phyloP scores from a whole-genome alignment of 2,888 invertebrate genomes.

The Helobdella robusta region DNA sequence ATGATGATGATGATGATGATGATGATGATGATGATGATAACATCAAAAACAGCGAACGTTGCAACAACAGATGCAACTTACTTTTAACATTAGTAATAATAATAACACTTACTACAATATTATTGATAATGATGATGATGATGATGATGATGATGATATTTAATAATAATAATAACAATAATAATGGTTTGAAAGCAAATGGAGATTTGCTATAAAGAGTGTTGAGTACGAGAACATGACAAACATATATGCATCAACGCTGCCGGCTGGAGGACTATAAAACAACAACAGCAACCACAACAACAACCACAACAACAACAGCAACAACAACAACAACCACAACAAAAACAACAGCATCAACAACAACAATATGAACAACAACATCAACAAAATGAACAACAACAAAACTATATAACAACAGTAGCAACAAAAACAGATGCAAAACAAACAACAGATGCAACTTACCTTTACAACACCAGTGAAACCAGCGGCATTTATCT shows the following conservation, averaged over 20 bases:
- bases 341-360: no score
- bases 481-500: no score
- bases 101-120: background rate
- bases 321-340: no score
- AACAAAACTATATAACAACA: no score
- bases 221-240: background rate
- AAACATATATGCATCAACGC: no score
- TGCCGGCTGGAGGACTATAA: no score
- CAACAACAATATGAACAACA: no score
- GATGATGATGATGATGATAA: background rate
- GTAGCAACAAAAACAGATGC: background rate
- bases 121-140: background rate
- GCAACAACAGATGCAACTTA: no score
- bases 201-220: background rate
- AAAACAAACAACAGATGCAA: background rate
- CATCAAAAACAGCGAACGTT: background rate
- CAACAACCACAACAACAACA: no score
- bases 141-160: no score
- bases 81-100: background rate
- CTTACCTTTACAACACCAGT: background rate
- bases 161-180: background rate
- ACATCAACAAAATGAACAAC: no score
- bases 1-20: slow-evolving; percentile 21
- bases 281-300: no score
- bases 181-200: background rate